phyloP scores from a whole-genome alignment of 2,888 invertebrate species.

The Aleiodes leptofemur region DNA sequence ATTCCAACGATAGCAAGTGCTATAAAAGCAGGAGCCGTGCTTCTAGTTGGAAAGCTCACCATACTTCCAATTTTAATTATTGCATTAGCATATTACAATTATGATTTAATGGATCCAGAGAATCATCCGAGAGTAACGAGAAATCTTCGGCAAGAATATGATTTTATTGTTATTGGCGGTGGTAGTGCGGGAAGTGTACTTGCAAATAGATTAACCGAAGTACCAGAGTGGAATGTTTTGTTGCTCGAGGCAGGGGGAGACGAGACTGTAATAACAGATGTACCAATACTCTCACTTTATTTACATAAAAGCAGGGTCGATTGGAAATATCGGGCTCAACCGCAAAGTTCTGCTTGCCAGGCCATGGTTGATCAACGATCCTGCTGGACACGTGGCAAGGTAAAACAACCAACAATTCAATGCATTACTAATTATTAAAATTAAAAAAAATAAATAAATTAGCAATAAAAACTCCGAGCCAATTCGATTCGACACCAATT shows the following conservation, averaged over 20 bases:
- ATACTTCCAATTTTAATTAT: conserved; percentile 86
- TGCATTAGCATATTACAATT: conserved; percentile 88
- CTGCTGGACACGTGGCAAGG: conserved; percentile 93
- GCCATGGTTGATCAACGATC: conserved; percentile 91
- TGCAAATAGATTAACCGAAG: conserved; percentile 87
- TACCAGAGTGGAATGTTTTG: conserved; percentile 86
- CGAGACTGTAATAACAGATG: conserved; percentile 91
- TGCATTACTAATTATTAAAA: background rate
- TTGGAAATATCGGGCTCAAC: conserved; percentile 94
- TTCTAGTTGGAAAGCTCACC: conserved; percentile 84
- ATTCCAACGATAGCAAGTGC: conserved; percentile 79
- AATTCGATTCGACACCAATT: background rate
- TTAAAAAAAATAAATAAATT: conserved; percentile 2
- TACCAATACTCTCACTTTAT: conserved; percentile 90
- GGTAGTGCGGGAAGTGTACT: conserved; percentile 91
- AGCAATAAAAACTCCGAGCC: background rate
- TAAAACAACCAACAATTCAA: conserved; percentile 54
- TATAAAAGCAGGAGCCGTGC: conserved; percentile 82
- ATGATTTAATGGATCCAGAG: conserved; percentile 90
- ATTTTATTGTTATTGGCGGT: conserved; percentile 89
- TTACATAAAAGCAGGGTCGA: conserved; percentile 93
- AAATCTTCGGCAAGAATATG: conserved; percentile 83
- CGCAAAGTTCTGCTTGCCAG: conserved; percentile 88
- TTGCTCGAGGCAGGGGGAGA: conserved; percentile 91
- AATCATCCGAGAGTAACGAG: conserved; percentile 83